phyloP scores from a whole-genome alignment of 2,888 invertebrate genomes.

The Ichneumon xanthorius region DNA sequence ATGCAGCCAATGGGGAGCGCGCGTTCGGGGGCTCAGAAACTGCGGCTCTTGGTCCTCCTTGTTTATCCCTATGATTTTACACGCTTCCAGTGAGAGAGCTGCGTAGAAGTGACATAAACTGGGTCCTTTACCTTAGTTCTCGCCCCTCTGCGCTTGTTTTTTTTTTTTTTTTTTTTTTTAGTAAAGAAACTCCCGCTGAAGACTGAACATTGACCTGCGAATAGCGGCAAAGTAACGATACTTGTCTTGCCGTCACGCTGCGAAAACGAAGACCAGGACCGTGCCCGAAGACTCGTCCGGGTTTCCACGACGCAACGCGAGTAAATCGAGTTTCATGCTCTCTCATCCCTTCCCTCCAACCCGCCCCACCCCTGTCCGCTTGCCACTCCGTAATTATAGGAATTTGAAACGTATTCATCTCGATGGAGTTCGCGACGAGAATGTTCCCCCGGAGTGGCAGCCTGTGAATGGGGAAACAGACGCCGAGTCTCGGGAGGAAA shows the following conservation, averaged over 20 bases:
- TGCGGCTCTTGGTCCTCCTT: no score
- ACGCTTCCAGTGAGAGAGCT: no score
- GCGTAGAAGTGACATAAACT: no score
- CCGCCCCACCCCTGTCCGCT: neutral
- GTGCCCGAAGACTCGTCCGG: neutral
- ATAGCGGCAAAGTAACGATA: neutral
- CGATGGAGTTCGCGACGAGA: constrained; percentile 13
- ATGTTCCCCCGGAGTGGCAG: neutral
- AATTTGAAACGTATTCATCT: constrained; percentile 21
- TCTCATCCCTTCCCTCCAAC: neutral
- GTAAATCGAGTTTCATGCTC: constrained; percentile 3
- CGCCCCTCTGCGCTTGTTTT: neutral
- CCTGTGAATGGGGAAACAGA: neutral
- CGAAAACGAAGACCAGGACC: neutral
- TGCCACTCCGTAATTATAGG: constrained; percentile 29
- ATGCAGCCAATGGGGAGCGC: no score
- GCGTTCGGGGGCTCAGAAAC: no score
- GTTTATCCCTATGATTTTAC: no score
- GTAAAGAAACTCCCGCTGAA: neutral
- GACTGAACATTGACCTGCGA: constrained; percentile 5
- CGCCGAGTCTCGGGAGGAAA: neutral
- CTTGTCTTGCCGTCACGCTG: neutral
- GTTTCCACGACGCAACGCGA: neutral
- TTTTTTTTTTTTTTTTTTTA: neutral
- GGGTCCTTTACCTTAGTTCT: neutral